A percentile compares a stretch with the other conserved stretches of the same genome.
Evolutionary conservation across 2,797 vertebrate genomes (phyloP).

Genomic region (Tadarida brasiliensis): DNA sequence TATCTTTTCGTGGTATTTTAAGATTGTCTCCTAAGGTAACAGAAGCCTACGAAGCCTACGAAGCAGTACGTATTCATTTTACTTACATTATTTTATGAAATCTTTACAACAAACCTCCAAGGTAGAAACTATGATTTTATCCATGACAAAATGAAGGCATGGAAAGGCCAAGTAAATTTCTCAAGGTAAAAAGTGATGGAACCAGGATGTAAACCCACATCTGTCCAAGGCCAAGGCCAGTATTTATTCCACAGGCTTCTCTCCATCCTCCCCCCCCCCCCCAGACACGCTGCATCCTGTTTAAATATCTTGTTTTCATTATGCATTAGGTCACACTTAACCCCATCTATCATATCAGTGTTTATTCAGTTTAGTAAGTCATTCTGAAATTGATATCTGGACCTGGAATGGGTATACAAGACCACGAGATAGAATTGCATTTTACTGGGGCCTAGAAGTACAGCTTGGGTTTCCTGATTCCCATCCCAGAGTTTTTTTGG

Average conservation of each 20-base stretch:
- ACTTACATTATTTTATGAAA: constrained; percentile 50
- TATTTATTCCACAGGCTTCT: not conserved
- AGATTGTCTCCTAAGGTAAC: constrained; percentile 45
- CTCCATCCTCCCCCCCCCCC: no score
- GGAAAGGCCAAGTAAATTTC: not conserved
- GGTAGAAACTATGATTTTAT: constrained; percentile 37
- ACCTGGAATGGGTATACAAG: not conserved
- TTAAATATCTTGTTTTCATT: not conserved
- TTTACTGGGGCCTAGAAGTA: not conserved
- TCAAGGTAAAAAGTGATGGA: not conserved
- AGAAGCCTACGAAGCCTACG: no score
- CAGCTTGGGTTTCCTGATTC: not conserved
- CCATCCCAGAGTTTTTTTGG: not conserved
- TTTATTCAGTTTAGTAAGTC: not conserved
- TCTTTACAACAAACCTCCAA: constrained; percentile 48
- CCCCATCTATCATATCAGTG: not conserved
- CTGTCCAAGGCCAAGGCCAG: not conserved
- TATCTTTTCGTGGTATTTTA: constrained; percentile 49
- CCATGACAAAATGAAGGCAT: not conserved
- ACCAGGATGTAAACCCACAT: not conserved
- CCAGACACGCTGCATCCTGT: rapidly evolving
- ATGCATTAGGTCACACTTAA: not conserved
- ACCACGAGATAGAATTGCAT: not conserved
- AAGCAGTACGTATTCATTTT: constrained; percentile 44
- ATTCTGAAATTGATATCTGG: not conserved